phyloP scores from a whole-genome alignment of 2,113 vertebrate species.

The Arenaria interpres region DNA sequence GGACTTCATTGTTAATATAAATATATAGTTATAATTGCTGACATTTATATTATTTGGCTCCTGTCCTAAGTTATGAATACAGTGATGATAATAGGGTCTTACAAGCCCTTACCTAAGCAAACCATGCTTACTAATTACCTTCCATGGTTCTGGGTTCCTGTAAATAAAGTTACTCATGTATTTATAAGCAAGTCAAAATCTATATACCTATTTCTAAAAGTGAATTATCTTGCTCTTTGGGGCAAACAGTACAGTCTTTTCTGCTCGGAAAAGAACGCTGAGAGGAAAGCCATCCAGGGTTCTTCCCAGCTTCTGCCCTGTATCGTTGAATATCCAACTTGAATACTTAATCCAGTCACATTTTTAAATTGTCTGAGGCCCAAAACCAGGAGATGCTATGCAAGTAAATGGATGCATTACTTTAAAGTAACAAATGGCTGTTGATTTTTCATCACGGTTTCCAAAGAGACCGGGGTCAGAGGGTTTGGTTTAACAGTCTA shows the following conservation, averaged over 20 bases:
- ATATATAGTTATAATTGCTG: conserved; percentile 31
- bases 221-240: conserved; percentile 6
- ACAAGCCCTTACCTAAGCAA: conserved; percentile 37
- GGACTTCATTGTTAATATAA: conserved; percentile 41
- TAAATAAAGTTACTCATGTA: conserved; percentile 45
- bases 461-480: background rate
- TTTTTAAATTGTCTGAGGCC: background rate
- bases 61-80: conserved; percentile 16
- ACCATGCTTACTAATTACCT: conserved; percentile 26
- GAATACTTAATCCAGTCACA: background rate
- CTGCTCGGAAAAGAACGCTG: background rate
- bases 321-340: background rate
- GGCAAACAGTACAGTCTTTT: background rate
- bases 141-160: conserved; percentile 17
- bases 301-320: background rate
- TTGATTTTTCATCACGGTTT: background rate
- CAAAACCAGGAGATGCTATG: background rate
- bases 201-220: background rate
- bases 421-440: background rate
- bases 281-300: background rate
- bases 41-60: conserved; percentile 48
- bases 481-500: background rate
- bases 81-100: conserved; percentile 33
- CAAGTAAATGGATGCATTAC: background rate
- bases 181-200: conserved; percentile 39